A percentile compares a stretch with the other conserved stretches of the same genome.
Conservation (phyloP, 1,140 invertebrate genomes). For the Drosophila orena region DNA sequence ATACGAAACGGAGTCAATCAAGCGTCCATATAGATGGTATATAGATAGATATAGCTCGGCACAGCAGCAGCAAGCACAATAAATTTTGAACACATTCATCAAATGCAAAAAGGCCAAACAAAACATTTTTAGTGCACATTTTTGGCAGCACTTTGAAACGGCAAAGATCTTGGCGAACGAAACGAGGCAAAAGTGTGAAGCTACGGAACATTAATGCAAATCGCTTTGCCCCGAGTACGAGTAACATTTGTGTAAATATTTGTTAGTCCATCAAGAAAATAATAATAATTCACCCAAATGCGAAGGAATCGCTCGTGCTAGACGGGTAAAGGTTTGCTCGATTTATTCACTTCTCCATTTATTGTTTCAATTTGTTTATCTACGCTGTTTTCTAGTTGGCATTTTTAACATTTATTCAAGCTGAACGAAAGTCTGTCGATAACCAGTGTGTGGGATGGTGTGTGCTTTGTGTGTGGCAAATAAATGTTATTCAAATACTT, state of each 20-base stretch:
- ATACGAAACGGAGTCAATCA: conserved; percentile 49
- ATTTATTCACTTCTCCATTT: conserved; percentile 15
- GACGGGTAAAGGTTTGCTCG: background rate
- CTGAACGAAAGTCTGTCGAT: conserved; percentile 56
- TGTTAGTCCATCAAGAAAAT: conserved; percentile 58
- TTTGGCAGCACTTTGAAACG: conserved; percentile 75
- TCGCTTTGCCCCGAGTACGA: conserved; percentile 28
- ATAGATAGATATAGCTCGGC: conserved; percentile 38
- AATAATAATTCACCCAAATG: conserved; percentile 40
- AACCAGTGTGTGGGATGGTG: background rate
- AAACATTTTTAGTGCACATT: conserved; percentile 80
- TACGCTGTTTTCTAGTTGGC: conserved; percentile 40
- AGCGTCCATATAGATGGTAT: conserved; percentile 52
- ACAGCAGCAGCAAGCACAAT: conserved; percentile 72
- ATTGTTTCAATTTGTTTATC: conserved; percentile 44
- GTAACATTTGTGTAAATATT: conserved; percentile 79
- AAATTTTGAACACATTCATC: conserved; percentile 58
- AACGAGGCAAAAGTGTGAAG: conserved; percentile 28
- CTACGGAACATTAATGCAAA: conserved; percentile 43
- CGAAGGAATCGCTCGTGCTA: conserved; percentile 26
- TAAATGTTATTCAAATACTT: conserved; percentile 68
- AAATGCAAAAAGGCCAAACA: conserved; percentile 66
- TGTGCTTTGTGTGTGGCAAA: conserved; percentile 29
- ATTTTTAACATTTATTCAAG: conserved; percentile 71
- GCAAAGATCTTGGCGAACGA: conserved; percentile 49